Evolutionary conservation across 2,113 vertebrate genomes (phyloP), one percentile per base, ranked within the genome.

Genomic region (Prochilodus magdalenae): DNA sequence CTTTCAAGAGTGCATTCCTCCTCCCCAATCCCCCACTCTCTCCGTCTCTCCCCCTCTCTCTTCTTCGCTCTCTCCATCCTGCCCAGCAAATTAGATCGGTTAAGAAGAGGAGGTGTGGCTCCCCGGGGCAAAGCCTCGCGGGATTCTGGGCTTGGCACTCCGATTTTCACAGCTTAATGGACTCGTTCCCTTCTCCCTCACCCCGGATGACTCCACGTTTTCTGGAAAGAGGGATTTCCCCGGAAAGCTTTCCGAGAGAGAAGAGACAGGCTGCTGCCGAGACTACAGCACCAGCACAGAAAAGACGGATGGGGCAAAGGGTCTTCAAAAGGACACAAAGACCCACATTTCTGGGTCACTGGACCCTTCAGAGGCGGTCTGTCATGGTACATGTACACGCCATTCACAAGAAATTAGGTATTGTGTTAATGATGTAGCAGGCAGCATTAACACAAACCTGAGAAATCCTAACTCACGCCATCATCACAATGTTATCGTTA

Each of bases 171-270:
- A 86, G 78, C 82, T 81, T 84, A 81, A 86, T 86, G 82, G 78
- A 83, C 82, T 86, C 62, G 26, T 74, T 77, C 80, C 75, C 59
- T 71, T 77, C 79, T 80, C 75, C 75, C 40, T 75, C 62, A 86
- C 81, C 82, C 73, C 26, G 65, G 67, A 85, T 85, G 80, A 87
- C 86, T 79, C 40, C 29, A 69, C 57, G 15, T 83, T 44, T 87
- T 87, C 76, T 67, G 67, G 76, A 82, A 87, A 80, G 73, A 77
- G 83, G 83, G 77, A 85, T 87, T 80, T 87, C 83, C 86, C 83
- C 22, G 2, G 62, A 85, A 85, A 84, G 59, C 80, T 73, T 79
- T 82, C 51, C 66, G 57, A 20, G 75, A 82, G 59, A 67, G 33
- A 51, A 26, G 57, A 60, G 57, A 26, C 18, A 22, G 55, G 14